Evolutionary conservation across 23 tunicate species (phyloP).

Genomic region (Styela plicata): DNA sequence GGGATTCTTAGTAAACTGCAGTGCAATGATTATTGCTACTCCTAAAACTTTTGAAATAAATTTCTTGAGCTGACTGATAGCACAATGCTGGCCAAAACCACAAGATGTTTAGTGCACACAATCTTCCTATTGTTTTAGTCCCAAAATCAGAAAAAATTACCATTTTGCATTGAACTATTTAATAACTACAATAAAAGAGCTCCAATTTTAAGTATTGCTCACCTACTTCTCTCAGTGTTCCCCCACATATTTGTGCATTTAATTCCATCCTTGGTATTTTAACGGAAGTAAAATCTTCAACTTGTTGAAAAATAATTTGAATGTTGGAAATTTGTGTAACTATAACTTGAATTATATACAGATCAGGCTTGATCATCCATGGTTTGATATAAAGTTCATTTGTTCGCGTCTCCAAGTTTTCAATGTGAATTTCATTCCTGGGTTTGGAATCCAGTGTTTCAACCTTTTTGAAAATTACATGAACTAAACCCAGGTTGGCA

Average conservation of each 20-base stretch:
- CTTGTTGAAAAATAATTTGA: background rate
- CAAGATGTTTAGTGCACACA: background rate
- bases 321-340: background rate
- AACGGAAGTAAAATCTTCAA: constrained; percentile 5
- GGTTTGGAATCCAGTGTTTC: background rate
- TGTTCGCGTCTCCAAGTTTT: background rate
- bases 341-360: background rate
- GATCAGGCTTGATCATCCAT: background rate
- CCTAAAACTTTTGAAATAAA: background rate
- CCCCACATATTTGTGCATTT: constrained; percentile 17
- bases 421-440: background rate
- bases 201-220: background rate
- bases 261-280: background rate
- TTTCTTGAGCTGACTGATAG: background rate
- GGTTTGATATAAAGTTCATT: background rate
- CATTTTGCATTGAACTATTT: background rate
- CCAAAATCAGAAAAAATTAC: background rate
- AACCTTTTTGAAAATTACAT: too few species aligned
- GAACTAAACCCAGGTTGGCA: too few species aligned
- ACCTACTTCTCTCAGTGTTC: constrained; percentile 9
- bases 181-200: too few species aligned
- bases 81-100: background rate
- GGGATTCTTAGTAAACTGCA: too few species aligned
- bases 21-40: too few species aligned
- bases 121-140: too few species aligned